Conservation (phyloP, 2,888 invertebrate species). For the Campoletis raptor region DNA sequence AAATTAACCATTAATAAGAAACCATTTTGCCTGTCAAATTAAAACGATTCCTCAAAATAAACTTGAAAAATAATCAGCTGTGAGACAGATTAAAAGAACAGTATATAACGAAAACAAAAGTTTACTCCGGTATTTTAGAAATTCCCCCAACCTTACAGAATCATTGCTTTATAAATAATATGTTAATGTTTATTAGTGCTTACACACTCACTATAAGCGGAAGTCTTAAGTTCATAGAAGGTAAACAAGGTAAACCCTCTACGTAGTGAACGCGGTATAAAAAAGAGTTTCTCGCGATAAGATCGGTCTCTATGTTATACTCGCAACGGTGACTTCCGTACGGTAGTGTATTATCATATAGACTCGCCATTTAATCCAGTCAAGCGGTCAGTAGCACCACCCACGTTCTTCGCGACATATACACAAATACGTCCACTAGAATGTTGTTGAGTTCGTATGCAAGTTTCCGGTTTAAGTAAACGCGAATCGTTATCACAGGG, state of each 20-base stretch:
- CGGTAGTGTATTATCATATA: constrained; percentile 46
- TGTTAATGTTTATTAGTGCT: background rate
- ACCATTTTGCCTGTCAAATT: background rate
- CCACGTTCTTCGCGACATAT: constrained; percentile 46
- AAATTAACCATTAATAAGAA: background rate
- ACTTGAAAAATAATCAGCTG: no score
- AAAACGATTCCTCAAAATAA: background rate
- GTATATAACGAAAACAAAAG: no score
- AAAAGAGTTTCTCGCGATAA: constrained; percentile 57
- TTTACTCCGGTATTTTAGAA: background rate
- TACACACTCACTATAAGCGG: background rate
- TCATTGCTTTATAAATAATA: background rate
- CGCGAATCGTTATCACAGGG: constrained; percentile 34
- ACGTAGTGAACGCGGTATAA: constrained; percentile 11
- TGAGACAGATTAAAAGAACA: no score
- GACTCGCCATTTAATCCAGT: constrained; percentile 63
- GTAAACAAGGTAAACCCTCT: background rate
- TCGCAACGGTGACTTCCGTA: constrained; percentile 61
- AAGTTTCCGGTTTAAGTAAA: constrained; percentile 60
- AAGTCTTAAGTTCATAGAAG: background rate
- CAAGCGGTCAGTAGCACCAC: constrained; percentile 69
- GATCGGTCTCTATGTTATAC: constrained; percentile 45
- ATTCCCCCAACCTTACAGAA: background rate
- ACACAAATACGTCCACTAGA: background rate
- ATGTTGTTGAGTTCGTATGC: constrained; percentile 10